A percentile compares a stretch with the other conserved stretches of the same genome.
These are phyloP conservation scores for Cervus canadensis DNA, from an alignment of 2,113 vertebrate genomes.

Conservation along the genomic window DNA sequence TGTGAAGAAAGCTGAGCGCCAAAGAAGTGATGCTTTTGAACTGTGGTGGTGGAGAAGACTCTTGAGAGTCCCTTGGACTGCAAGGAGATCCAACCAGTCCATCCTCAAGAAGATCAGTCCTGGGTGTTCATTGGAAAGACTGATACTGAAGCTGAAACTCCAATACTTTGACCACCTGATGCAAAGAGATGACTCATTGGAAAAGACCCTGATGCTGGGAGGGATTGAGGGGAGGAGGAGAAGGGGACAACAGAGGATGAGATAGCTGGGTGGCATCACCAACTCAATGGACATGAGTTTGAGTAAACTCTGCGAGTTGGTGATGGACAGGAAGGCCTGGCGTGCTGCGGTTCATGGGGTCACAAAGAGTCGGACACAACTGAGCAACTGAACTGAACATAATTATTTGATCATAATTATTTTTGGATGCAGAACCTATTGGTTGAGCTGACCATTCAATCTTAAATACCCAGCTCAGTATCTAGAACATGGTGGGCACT, in stretches of 20 bases:
- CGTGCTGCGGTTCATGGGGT: rapidly evolving
- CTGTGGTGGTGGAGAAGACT: neutral
- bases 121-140: neutral
- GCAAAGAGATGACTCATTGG: neutral
- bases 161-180: neutral
- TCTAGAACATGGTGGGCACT: neutral
- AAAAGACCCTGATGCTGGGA: neutral
- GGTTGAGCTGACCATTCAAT: neutral
- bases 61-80: neutral
- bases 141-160: neutral
- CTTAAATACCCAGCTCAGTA: neutral
- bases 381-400: neutral
- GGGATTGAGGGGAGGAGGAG: neutral
- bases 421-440: neutral
- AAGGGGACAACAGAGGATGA: neutral
- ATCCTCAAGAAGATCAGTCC: neutral
- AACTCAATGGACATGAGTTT: neutral
- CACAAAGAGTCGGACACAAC: rapidly evolving
- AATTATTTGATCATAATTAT: neutral
- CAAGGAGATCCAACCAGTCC: neutral
- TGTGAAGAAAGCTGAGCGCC: neutral
- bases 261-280: neutral
- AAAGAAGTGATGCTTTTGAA: neutral
- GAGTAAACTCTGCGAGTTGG: neutral
- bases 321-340: neutral